Evolutionary conservation across 2,797 vertebrate genomes (phyloP).

Genomic region (Gastrophryne carolinensis): DNA sequence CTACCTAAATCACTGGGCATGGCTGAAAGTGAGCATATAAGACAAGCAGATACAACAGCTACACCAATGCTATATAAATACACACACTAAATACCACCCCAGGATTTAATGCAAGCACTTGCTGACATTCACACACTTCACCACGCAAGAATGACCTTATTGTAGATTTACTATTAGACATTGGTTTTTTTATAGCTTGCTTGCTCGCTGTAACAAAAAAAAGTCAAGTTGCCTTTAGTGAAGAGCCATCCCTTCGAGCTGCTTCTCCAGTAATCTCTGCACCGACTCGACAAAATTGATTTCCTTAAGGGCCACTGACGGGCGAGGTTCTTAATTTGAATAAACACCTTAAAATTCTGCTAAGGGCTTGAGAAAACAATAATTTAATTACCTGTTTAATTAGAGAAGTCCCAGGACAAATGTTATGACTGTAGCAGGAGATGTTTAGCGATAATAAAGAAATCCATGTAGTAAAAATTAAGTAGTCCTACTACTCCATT

Average conservation of each 20-base stretch:
- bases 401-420: slow-evolving; percentile 7
- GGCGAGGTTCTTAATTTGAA: background rate
- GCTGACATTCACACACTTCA: background rate
- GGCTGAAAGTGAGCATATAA: no score
- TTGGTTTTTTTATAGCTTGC: background rate
- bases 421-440: no score
- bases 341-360: slow-evolving; percentile 22
- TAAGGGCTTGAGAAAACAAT: slow-evolving; percentile 16
- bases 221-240: background rate
- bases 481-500: no score
- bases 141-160: background rate
- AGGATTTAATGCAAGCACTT: background rate
- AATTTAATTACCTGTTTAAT: slow-evolving; percentile 28
- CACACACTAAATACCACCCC: no score
- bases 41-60: no score
- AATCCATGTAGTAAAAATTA: no score
- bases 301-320: background rate
- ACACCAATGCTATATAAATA: no score
- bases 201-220: slow-evolving; percentile 12
- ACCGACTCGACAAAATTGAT: background rate
- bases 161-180: background rate
- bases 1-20: no score
- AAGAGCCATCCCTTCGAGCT: background rate
- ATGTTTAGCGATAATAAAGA: no score
- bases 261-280: background rate